Conservation (phyloP, 2,113 vertebrate genomes). For the Mungos mungo region DNA sequence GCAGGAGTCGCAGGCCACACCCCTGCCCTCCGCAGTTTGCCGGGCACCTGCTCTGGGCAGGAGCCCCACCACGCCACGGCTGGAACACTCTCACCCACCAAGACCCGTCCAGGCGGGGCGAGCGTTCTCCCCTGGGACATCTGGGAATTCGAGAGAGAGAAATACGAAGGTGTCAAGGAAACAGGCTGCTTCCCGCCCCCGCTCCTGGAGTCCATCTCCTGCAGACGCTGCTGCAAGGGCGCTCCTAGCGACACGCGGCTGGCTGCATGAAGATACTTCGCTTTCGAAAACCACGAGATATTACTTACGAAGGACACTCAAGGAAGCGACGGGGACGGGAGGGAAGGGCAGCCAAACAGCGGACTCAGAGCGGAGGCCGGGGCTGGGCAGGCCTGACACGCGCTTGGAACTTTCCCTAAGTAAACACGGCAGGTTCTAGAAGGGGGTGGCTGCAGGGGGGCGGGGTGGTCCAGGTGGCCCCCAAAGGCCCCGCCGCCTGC, state of each 20-base stretch:
- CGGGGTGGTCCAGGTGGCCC: not conserved
- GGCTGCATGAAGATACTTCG: not conserved
- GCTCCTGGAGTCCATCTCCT: not conserved
- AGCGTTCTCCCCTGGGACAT: not conserved
- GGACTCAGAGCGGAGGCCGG: not conserved
- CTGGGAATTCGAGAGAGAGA: not conserved
- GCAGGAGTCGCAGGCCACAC: not conserved
- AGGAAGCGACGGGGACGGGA: not conserved
- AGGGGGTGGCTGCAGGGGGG: too few relatives aligned
- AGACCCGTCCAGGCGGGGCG: too few relatives aligned
- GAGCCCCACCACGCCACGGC: not conserved
- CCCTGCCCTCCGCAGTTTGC: not conserved
- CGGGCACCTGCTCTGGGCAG: not conserved
- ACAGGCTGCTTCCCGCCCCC: not conserved
- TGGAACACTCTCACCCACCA: not conserved
- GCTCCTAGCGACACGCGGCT: not conserved
- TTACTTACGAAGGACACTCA: not conserved
- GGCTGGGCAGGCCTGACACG: not conserved
- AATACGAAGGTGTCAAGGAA: not conserved
- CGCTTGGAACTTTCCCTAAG: not conserved
- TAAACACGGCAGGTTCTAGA: not conserved
- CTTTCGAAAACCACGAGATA: not conserved
- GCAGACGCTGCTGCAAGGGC: accelerated
- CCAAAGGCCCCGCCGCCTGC: accelerated
- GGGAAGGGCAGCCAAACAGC: not conserved